These are phyloP conservation scores for Orgyia antiqua DNA, from an alignment of 2,888 invertebrate genomes.

Conservation along the genomic window DNA sequence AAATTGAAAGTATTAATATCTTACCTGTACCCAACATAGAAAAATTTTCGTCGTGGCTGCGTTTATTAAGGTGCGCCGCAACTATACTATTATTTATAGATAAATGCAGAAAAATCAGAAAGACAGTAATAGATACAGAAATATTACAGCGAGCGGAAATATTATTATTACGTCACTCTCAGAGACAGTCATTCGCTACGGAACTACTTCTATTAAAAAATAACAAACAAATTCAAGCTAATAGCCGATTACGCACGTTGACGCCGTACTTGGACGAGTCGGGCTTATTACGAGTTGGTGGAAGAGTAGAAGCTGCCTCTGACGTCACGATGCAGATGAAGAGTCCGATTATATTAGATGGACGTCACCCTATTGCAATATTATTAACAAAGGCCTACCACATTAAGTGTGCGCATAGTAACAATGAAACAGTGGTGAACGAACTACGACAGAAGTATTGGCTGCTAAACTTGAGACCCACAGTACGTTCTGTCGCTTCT, in stretches of 20 bases:
- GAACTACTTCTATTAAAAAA: background rate
- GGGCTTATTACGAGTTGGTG: background rate
- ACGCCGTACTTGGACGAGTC: background rate
- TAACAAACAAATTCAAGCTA: background rate
- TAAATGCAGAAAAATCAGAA: background rate
- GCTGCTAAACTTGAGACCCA: conserved; percentile 14
- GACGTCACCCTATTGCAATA: background rate
- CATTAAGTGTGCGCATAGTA: conserved; percentile 5
- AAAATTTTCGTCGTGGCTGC: too few relatives aligned
- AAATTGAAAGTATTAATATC: background rate
- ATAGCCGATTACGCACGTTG: background rate
- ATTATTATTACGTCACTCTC: background rate
- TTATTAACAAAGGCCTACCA: conserved; percentile 4
- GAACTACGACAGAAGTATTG: conserved; percentile 11
- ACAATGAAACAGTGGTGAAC: conserved; percentile 11
- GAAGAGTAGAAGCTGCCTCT: background rate
- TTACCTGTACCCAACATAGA: conserved; percentile 3
- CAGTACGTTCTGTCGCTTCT: conserved; percentile 14
- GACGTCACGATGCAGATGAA: background rate
- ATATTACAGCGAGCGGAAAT: background rate
- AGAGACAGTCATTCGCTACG: background rate
- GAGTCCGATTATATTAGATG: background rate
- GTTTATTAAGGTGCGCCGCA: too few relatives aligned
- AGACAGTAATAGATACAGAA: too few relatives aligned
- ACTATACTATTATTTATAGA: background rate